Base-by-base conservation (phyloP, 2,888 invertebrate genomes). In the Balanococcus diminutus region DNA sequence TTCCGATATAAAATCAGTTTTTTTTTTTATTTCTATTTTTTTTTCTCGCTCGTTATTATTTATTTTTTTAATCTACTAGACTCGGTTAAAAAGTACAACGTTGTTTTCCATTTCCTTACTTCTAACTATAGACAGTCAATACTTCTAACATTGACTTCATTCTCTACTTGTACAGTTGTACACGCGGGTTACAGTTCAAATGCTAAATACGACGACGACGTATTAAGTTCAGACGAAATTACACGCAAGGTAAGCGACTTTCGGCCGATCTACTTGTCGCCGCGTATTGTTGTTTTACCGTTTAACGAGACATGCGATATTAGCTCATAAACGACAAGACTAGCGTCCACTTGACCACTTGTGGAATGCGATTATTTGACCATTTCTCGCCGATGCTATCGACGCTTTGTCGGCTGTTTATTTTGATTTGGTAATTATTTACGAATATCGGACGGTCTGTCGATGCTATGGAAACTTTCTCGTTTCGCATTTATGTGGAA, bases 361-460 rank as follows among this genome's bases (percentile, higher is more conserved):
- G 14, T 67, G 28, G 25, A 67, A 67, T 67, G 28, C 6, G 1
- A 28, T 28, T 8, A 67, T 75, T 32, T 83, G 67, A 67, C 16
- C 16, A 28, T 67, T 67, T 67, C 14, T 8, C 9, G 9, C 9
- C 9, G 9, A 4, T 4, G 2, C n/a, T n/a, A n/a, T n/a, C 25
- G 22, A n/a, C n/a, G 61, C 61, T 61, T 61, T 61, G 67, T 67
- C 67, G 28, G 56, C 25, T 67, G 16, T 67, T 67, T 67, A 16
- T 67, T 67, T 67, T 67, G 67, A 28, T 67, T 67, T 67, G 67
- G 28, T 67, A 67, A 67, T n/a, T 67, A 67, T 28, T 67, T 28
- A 67, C 16, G 67, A 67, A 28, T 28, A 28, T 67, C 3, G 28
- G 14, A 67, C 16, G 19, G 3, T 19, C 42, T 6, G 14, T 11